Evolutionary conservation across 2,797 vertebrate genomes (phyloP), one percentile per base, ranked within the genome.

Genomic region (Luscinia megarhynchos): DNA sequence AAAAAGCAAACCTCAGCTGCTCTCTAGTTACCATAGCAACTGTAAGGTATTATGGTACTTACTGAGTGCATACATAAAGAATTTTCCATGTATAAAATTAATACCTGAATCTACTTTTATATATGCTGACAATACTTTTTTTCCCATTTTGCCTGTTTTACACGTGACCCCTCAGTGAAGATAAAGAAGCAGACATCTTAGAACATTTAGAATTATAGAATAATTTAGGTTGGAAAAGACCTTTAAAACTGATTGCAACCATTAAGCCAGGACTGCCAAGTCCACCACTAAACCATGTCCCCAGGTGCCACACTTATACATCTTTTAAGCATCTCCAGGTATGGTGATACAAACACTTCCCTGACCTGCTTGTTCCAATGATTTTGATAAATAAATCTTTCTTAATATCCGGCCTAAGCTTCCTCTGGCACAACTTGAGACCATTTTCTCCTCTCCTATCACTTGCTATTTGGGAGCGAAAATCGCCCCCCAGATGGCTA

Each of bases 21-120:
- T 90, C 67, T 94, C 17, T 76, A 53, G 96, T 96, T 94, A 79
- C 96, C 87, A 96, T 97, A 94, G 96, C 73, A 96, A 97, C 96
- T 83, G 51, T 51, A 92, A 97, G 90, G 78, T 95, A 80, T 88
- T 80, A 84, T 63, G 64, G 50, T 55, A 90, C 66, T 90, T 94
- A 92, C 69, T 73, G 41, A 84, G 19, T 1, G 2, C 27, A 57
- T 63, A 63, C 50, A 70, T 84, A 84, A 26, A 93, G 38, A 27
- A 72, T 79, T 84, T 93, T 53, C 51, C 45, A 43, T 50, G 34
- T 84, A 68, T 55, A 94, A 90, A 80, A 75, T 41, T 59, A 69
- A 62, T 63, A 48, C 40, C 40, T 66, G 57, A 87, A 86, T 86
- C 17, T 57, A 66, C 12, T 38, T 77, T n/a, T 76, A 15, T 41